Evolutionary conservation across 2,797 vertebrate genomes (phyloP), one percentile per base, ranked within the genome.

Genomic region (Cheirogaleus major): DNA sequence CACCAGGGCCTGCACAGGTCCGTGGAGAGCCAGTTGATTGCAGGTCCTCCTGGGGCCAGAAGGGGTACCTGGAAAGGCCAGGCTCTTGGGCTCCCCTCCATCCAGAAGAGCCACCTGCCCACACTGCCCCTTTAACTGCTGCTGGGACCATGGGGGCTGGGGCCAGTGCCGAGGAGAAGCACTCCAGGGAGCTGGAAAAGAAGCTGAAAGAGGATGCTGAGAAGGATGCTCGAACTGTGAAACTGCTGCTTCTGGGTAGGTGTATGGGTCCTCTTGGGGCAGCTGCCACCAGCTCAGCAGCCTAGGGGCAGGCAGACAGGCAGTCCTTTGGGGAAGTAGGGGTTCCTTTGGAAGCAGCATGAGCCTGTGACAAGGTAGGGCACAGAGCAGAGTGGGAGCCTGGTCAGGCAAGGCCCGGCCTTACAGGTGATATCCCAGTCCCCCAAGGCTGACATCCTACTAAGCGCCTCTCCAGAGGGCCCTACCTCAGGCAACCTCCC

Each of bases 141-240:
- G n/a, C 84, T 4, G 57, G 75, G 61, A 98, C 97, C 90, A 99
- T 99, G 99, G 99, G 99, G 79, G 99, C 99, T 11, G 99, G 99
- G 97, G 99, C 99, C 95, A 99, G 99, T 1, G 99, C 99, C 0
- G 99, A 99, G 98, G 99, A 99, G 94, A 99, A 99, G 95, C 99
- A 99, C 97, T 99, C 99, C 95, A 99, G 98, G 0, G 99, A 99
- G 97, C 98, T 99, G 97, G 99, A 99, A 98, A 99, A 99, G 98
- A 99, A 99, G 97, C 99, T 99, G 97, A 99, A 99, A 97, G 99
- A 99, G 96, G 99, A 99, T 5, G 99, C 99, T 0, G 99, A 99
- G 97, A 99, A 98, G 95, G 99, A 99, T 67, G 99, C 99, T 94
- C 99, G 99, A 96, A 99, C 99, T 0, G 99, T 99, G 98, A 99